phyloP scores from a whole-genome alignment of 2,797 vertebrate species.

The Gymnodraco acuticeps region DNA sequence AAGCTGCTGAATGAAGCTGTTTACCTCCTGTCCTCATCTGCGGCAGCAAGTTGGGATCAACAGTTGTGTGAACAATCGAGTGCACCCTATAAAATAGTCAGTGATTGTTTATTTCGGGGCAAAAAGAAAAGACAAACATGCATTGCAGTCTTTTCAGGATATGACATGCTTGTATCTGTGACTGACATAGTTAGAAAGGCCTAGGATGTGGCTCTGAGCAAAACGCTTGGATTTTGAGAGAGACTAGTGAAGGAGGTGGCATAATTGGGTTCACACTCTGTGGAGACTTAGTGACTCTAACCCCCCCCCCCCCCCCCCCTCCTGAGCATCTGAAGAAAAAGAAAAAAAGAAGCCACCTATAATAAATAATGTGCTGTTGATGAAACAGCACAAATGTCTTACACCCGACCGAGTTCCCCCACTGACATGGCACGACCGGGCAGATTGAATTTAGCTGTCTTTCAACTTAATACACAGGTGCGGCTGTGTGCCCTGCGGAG shows the following conservation, averaged over 20 bases:
- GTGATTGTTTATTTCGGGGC: constrained; percentile 36
- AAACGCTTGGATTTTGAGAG: constrained; percentile 52
- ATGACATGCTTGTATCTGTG: constrained; percentile 19
- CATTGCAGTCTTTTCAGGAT: constrained; percentile 37
- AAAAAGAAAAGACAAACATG: constrained; percentile 12
- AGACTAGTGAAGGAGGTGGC: constrained; percentile 59
- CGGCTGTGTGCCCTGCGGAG: constrained; percentile 65
- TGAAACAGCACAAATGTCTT: constrained; percentile 66
- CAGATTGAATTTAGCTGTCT: constrained; percentile 70
- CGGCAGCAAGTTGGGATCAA: constrained; percentile 55
- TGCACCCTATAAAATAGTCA: constrained; percentile 46
- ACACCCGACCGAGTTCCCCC: constrained; percentile 50
- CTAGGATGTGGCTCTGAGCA: constrained; percentile 34
- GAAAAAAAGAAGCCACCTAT: constrained; percentile 17
- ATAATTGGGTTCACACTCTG: constrained; percentile 56
- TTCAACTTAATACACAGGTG: constrained; percentile 77
- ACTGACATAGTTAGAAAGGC: constrained; percentile 44
- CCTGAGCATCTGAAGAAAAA: constrained; percentile 14
- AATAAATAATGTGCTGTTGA: constrained; percentile 67
- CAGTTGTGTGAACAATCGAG: constrained; percentile 58
- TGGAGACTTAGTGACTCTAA: constrained; percentile 49
- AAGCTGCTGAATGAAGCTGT: constrained; percentile 46
- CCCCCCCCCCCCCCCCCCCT: constrained; percentile 1
- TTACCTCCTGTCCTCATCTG: constrained; percentile 44
- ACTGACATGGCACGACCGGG: constrained; percentile 51